Conservation (phyloP, 2,797 vertebrate species). For the Fistularia commersonii region DNA sequence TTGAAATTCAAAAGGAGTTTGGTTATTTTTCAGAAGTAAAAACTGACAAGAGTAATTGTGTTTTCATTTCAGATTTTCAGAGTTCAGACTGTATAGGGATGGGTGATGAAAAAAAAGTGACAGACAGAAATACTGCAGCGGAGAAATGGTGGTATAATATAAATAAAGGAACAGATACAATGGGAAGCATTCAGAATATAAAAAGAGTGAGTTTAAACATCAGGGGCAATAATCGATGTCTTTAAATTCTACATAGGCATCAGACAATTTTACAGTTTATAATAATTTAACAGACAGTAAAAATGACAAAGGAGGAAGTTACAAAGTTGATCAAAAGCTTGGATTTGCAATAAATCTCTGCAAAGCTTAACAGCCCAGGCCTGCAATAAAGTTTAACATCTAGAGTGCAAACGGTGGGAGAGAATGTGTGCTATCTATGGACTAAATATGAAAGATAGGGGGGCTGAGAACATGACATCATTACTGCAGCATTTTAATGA, state of each 20-base stretch:
- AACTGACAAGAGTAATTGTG: background rate
- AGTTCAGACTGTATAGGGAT: constrained; percentile 3
- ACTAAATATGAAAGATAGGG: constrained; percentile 26
- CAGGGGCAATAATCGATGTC: background rate
- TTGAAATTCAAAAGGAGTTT: background rate
- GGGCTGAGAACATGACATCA: constrained; percentile 60
- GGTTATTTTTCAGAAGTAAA: constrained; percentile 17
- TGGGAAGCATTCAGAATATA: constrained; percentile 4
- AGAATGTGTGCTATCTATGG: constrained; percentile 28
- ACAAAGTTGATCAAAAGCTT: constrained; percentile 6
- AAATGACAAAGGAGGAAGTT: background rate
- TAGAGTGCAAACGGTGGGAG: constrained; percentile 20
- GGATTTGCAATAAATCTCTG: background rate
- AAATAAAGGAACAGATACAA: constrained; percentile 1
- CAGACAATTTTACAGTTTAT: background rate
- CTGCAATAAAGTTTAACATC: constrained; percentile 28
- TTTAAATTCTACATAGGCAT: background rate
- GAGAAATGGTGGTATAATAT: background rate
- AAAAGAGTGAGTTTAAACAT: constrained; percentile 2
- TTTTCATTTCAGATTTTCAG: background rate
- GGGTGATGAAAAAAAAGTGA: constrained; percentile 9
- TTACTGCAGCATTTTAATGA: constrained; percentile 34
- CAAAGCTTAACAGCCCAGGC: constrained; percentile 12
- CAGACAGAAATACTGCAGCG: background rate
- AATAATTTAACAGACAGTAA: constrained; percentile 13